Evolutionary conservation across 2,797 vertebrate genomes (phyloP), one percentile per base, ranked within the genome.

Genomic region (Podarcis siculus): DNA sequence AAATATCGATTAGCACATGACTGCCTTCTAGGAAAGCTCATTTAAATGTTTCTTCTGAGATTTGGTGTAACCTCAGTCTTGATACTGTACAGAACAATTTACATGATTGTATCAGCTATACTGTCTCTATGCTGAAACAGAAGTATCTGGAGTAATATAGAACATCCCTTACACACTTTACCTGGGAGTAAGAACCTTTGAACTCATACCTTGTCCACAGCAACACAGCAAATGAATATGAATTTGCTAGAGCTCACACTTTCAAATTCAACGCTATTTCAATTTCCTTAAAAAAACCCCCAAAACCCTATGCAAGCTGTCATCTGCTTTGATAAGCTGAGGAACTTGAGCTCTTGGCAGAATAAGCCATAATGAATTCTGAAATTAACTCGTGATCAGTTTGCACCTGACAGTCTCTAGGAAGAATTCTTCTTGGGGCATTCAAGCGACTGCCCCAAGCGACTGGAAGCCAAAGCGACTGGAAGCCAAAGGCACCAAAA

Each of bases 261-360:
- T 85, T 15, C 55, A 85, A 77, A n/a, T 9, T 27, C 35, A 8
- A 23, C 23, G 15, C 30, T 78, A 64, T 35, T 78, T 67, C 61
- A 78, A 45, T 30, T 49, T 55, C 49, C 49, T 66, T 64, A 21
- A 49, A 85, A 79, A 77, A 27, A 35, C n/a, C n/a, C n/a, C n/a
- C n/a, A 73, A 86, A 86, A 5, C 88, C 91, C n/a, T 94, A 89
- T 92, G 82, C 87, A 90, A 90, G 87, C 93, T 94, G 94, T 71
- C 91, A 92, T 90, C 87, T 83, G 93, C 90, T 82, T 89, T 92
- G 91, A 90, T 92, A 92, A 90, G 79, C 90, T 91, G 83, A 77
- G 92, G 92, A 85, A 55, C 49, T 17, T 89, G 92, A 89, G 91
- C 92, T 93, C 32, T 72, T 87, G 91, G 86, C 85, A 88, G 37